Percentiles rank a stretch among this genome's conserved stretches.
Conservation (phyloP, 1,140 invertebrate species). For the Achroia grisella region DNA sequence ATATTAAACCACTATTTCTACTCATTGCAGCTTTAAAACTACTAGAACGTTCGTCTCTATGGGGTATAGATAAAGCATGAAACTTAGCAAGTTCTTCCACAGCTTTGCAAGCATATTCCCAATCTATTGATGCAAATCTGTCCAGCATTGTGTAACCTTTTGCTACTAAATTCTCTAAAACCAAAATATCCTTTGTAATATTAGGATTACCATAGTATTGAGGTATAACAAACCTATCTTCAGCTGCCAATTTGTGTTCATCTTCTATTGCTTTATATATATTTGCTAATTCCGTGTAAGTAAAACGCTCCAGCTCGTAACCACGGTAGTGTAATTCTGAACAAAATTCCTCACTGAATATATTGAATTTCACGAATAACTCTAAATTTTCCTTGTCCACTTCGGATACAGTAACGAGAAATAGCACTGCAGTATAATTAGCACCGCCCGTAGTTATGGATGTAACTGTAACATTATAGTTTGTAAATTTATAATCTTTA, state of each 20-base stretch:
- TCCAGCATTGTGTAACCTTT: conserved; percentile 17
- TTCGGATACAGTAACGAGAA: conserved; percentile 9
- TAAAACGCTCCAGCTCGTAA: conserved; percentile 32
- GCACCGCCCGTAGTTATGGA: conserved; percentile 12
- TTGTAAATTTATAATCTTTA: not conserved
- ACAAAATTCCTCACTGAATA: conserved; percentile 22
- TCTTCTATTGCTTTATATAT: conserved; percentile 16
- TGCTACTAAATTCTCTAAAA: conserved; percentile 19
- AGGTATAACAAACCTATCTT: conserved; percentile 12
- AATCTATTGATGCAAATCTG: conserved; percentile 16
- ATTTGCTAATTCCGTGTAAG: conserved; percentile 23
- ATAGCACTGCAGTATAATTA: conserved; percentile 21
- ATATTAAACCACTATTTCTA: not conserved
- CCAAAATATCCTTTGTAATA: conserved; percentile 14
- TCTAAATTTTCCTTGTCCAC: conserved; percentile 25
- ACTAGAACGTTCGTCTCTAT: conserved; percentile 6
- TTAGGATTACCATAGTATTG: conserved; percentile 13
- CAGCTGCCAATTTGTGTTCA: conserved; percentile 11
- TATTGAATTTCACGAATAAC: conserved; percentile 47
- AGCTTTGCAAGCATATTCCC: conserved; percentile 16
- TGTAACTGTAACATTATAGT: conserved; percentile 1
- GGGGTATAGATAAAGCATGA: conserved; percentile 23
- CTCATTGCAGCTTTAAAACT: not conserved
- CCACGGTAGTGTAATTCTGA: conserved; percentile 19
- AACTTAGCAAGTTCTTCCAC: conserved; percentile 21